phyloP scores from a whole-genome alignment of 2,113 vertebrate genomes.

The Bujurquina vittata region DNA sequence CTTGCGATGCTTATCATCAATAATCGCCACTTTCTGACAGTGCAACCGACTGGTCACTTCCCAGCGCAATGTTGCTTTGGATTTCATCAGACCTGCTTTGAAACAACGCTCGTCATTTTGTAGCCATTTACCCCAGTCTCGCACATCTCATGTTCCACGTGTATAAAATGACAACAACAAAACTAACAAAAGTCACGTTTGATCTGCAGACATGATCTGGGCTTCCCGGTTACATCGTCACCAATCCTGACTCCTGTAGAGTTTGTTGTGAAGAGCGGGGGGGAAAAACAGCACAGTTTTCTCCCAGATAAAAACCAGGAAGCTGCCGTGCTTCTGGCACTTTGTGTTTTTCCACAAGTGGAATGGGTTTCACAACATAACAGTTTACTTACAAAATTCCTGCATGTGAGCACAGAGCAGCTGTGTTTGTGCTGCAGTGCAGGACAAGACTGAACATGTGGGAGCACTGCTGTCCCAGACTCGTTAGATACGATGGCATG shows the following conservation, averaged over 20 bases:
- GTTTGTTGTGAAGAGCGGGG: neutral
- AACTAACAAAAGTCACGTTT: neutral
- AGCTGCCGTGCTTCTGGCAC: neutral
- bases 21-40: neutral
- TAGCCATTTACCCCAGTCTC: neutral
- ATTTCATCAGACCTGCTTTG: neutral
- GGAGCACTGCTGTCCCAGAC: neutral
- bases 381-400: neutral
- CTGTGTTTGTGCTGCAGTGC: neutral
- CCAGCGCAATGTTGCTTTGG: neutral
- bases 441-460: constrained; percentile 34
- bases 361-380: neutral
- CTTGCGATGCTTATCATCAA: neutral
- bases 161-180: neutral
- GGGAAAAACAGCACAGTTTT: neutral
- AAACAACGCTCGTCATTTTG: neutral
- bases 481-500: neutral
- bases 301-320: neutral
- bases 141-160: neutral
- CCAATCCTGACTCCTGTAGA: neutral
- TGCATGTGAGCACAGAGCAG: neutral
- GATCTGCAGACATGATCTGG: neutral
- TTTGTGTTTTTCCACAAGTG: neutral
- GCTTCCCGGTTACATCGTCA: neutral
- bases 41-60: neutral